Base-by-base conservation (phyloP, 2,113 vertebrate species). In the Hydrochoerus hydrochaeris region DNA sequence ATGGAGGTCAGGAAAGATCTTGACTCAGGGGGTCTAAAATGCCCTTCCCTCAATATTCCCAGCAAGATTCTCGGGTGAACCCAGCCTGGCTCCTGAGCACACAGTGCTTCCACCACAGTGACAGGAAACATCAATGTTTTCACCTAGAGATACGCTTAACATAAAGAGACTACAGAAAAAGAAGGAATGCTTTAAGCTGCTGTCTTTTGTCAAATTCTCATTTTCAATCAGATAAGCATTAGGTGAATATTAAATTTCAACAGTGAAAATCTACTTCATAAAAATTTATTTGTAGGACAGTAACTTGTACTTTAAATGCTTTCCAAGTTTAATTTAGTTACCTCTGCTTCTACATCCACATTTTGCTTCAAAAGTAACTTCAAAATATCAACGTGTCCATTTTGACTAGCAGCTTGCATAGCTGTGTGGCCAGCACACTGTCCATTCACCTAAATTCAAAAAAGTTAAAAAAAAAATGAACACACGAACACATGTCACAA, bases 381-480 rank as follows among this genome's bases (percentile, higher is more conserved):
- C 92, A 99, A 98, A 94, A 99, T 99, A 75, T 99, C 99, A 0
- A 99, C 99, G 9, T 99, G 99, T 97, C 99, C 99, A 13, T 99
- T 99, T 97, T 99, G 99, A 98, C 99, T 99, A 91, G 99, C 99
- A 41, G 99, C 99, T 98, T 99, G 99, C 99, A 99, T 99, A 38
- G 99, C 99, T 92, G 99, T 99, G 98, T 99, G 99, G 96, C 99
- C 99, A 97, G 99, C 99, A 98, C 99, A 99, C 35, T 99, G 99
- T 7, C 99, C 99, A 7, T 99, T 99, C 97, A 99, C 99, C 99
- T 99, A 98, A 97, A 83, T 46, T 83, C 1, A 96, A 10, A 83
- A 85, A 86, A 44, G 41, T 77, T 28, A 58, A 11, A 62, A 85
- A 54, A 71, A 4, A 19, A 69, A n/a, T n/a, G n/a, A n/a, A n/a